Evolutionary conservation across 2,888 invertebrate genomes (phyloP), one percentile per base, ranked within the genome.

Genomic region (Xylocampa areola): DNA sequence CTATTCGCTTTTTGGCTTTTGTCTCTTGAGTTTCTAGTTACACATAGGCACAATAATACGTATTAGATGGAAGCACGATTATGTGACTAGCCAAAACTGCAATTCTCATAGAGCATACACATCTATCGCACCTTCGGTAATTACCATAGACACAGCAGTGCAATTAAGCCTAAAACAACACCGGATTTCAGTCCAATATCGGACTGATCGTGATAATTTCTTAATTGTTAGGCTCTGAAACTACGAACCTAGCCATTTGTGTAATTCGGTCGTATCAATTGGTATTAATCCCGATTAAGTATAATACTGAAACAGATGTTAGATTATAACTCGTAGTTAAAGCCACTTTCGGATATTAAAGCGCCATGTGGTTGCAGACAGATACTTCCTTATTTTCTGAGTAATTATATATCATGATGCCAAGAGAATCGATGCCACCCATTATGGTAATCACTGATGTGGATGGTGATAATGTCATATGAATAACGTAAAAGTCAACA

Each of bases 361-460:
- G 30, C 6, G 48, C 60, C 50, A 58, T 61, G 23, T 49, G 61
- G 19, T 23, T 29, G 10, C 3, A 16, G 10, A 17, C 1, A 17
- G n/a, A 29, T 29, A 29, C n/a, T 59, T 57, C 30, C 48, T 36
- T 59, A 13, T 37, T 37, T 6, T 14, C 6, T 14, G 1, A 32
- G 14, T 0, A 17, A 1, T 17, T 33, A 8, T 13, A 17, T 19
- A 17, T 4, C 0, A n/a, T 14, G 16, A 17, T n/a, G n/a, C n/a
- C n/a, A n/a, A n/a, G n/a, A n/a, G n/a, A n/a, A n/a, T n/a, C n/a
- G n/a, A n/a, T n/a, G n/a, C n/a, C n/a, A n/a, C n/a, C n/a, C n/a
- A n/a, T n/a, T n/a, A n/a, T n/a, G n/a, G n/a, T n/a, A n/a, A n/a
- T n/a, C n/a, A n/a, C n/a, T n/a, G n/a, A n/a, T n/a, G n/a, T n/a